These are phyloP conservation scores for Caenorhabditis sp. DNA, from an alignment of 2,888 invertebrate species.

Conservation along the genomic window DNA sequence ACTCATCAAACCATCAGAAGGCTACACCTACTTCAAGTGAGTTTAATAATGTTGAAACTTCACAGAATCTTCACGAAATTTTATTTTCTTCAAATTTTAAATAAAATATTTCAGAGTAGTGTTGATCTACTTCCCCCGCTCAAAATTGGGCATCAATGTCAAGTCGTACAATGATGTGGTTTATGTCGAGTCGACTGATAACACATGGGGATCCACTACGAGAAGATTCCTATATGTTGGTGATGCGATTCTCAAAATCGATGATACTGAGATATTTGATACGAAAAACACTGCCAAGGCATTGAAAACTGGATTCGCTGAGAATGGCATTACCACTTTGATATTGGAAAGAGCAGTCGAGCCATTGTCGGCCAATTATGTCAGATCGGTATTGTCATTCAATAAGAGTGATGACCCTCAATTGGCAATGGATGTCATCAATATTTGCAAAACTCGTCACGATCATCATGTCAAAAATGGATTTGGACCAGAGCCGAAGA, in stretches of 20 bases:
- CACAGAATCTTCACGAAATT: no score
- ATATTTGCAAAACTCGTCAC: constrained; percentile 7
- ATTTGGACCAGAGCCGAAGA: constrained; percentile 12
- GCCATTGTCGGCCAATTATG: constrained; percentile 2
- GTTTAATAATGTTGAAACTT: not conserved
- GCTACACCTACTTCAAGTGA: constrained; percentile 26
- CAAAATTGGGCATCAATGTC: constrained; percentile 34
- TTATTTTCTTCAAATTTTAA: not conserved
- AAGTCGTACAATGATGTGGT: constrained; percentile 33
- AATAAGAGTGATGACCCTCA: constrained; percentile 8
- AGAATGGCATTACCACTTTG: constrained; percentile 19
- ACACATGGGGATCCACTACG: constrained; percentile 32
- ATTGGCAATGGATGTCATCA: constrained; percentile 6
- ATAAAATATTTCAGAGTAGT: constrained; percentile 10
- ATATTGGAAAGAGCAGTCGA: constrained; percentile 3
- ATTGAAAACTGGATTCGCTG: constrained; percentile 8
- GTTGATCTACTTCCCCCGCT: constrained; percentile 26
- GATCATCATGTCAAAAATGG: constrained; percentile 7
- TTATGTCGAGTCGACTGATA: constrained; percentile 35
- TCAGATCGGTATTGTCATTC: constrained; percentile 7
- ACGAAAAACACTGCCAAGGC: not conserved
- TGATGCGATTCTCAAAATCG: constrained; percentile 38
- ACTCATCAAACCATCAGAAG: constrained; percentile 9
- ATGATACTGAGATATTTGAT: constrained; percentile 16
- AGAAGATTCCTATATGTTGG: constrained; percentile 28